Base-by-base conservation (phyloP, 2,113 vertebrate genomes). In the Galbula dea region DNA sequence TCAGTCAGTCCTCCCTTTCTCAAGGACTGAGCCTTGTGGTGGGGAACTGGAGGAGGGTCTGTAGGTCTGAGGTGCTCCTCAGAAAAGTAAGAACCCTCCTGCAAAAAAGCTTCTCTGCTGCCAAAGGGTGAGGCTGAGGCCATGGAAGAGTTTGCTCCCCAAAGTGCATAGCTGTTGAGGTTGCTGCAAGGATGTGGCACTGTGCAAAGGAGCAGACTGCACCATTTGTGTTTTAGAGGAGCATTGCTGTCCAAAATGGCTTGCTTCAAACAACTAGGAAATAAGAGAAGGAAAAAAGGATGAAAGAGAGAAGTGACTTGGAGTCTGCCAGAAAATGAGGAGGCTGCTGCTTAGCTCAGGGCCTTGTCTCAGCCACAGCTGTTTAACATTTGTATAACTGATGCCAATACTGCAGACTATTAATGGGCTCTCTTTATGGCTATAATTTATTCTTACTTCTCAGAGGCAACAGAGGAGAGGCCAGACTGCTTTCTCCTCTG, bases 381-480 rank as follows among this genome's bases (percentile, higher is more conserved):
- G 11, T 88, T 91, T 88, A 89, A 78, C 36, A n/a, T 80, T 88
- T 76, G 55, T 83, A 26, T 77, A 86, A 80, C 59, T 77, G 61
- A 77, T 67, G 71, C 59, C 51, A 65, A 95, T 89, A 91, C 37
- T 71, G 27, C n/a, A 15, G n/a, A 9, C 55, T 71, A 67, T 55
- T 87, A 83, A 91, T 48, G 75, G 59, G 22, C 39, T 74, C 45
- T 55, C 45, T 94, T 89, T 78, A 72, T 57, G 63, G 36, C 68
- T 94, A 6, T 83, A 83, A 83, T 89, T 93, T 88, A 88, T 94
- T 83, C 82, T 71, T 67, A 57, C 71, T 88, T 89, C 93, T 94
- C 83, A 77, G 78, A 71, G 55, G 72, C 82, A 83, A 15, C 3
- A 4, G 69, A 41, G 49, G 68, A 76, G 66, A 61, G 62, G 89